Conservation (phyloP, 2,888 invertebrate species). For the Ormyrus nitidulus region DNA sequence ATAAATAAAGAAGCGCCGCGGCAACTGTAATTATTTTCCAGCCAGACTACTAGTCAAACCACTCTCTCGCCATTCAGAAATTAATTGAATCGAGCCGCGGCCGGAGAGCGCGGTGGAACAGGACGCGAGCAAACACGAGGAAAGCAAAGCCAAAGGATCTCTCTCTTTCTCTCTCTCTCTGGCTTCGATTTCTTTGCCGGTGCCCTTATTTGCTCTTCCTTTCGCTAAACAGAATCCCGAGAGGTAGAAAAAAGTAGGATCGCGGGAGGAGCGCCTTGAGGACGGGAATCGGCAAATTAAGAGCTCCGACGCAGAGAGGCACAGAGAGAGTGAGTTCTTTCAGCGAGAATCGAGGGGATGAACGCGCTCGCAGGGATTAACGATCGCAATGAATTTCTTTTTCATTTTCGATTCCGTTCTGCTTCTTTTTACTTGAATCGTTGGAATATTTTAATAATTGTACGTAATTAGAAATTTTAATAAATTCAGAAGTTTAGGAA, state of each 20-base stretch:
- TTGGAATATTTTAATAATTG: no score
- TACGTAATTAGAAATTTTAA: not conserved
- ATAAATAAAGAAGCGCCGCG: not conserved
- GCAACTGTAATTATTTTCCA: conserved; percentile 42
- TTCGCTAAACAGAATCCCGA: conserved; percentile 28
- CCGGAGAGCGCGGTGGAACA: not conserved
- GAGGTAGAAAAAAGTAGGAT: not conserved
- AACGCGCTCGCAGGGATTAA: not conserved
- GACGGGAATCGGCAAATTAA: conserved; percentile 38
- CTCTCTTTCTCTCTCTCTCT: not conserved
- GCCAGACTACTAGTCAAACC: not conserved
- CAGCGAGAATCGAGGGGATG: not conserved
- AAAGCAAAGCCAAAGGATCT: conserved; percentile 10
- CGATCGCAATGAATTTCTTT: not conserved
- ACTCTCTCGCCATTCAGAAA: conserved; percentile 40
- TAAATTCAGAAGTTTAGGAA: no score
- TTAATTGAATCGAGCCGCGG: conserved; percentile 37
- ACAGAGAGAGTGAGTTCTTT: not conserved
- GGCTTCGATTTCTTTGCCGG: conserved; percentile 35
- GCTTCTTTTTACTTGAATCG: no score
- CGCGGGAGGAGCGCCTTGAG: not conserved
- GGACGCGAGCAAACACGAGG: conserved; percentile 29
- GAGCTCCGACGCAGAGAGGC: conserved; percentile 1
- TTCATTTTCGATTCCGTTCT: no score
- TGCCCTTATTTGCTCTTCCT: conserved; percentile 35